A percentile compares a stretch with the other conserved stretches of the same genome.
Conservation (phyloP, 2,888 invertebrate species). For the Lithophane leautieri region DNA sequence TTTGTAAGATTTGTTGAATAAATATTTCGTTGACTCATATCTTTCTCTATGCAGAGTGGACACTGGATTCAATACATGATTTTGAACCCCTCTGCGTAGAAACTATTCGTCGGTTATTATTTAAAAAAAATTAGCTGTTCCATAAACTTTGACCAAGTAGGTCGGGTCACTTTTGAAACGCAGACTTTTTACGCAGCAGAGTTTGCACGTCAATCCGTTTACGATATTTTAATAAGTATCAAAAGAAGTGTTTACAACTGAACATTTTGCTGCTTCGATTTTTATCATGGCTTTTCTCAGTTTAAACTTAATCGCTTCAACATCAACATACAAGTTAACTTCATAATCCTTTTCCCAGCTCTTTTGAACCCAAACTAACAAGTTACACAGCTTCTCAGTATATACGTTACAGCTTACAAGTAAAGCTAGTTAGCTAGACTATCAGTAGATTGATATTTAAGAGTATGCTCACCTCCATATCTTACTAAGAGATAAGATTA, state of each 20-base stretch:
- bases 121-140: too few species aligned
- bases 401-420: conserved; percentile 21
- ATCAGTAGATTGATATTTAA: conserved; percentile 51
- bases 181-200: too few species aligned
- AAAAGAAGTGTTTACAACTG: background rate
- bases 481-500: conserved; percentile 45
- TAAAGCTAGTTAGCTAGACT: background rate
- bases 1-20: background rate
- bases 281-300: too few species aligned
- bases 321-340: background rate
- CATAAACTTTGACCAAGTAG: too few species aligned
- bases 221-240: too few species aligned
- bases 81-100: too few species aligned
- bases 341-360: conserved; percentile 13
- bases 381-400: conserved; percentile 15
- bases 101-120: too few species aligned
- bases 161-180: too few species aligned
- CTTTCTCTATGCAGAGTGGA: too few species aligned
- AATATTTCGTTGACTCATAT: background rate
- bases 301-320: conserved; percentile 11
- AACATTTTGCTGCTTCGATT: too few species aligned
- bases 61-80: too few species aligned
- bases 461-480: conserved; percentile 37
- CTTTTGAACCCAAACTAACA: conserved; percentile 15
- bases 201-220: too few species aligned